Conservation (phyloP, 2,113 vertebrate genomes). For the Myrmophylax atrothorax region DNA sequence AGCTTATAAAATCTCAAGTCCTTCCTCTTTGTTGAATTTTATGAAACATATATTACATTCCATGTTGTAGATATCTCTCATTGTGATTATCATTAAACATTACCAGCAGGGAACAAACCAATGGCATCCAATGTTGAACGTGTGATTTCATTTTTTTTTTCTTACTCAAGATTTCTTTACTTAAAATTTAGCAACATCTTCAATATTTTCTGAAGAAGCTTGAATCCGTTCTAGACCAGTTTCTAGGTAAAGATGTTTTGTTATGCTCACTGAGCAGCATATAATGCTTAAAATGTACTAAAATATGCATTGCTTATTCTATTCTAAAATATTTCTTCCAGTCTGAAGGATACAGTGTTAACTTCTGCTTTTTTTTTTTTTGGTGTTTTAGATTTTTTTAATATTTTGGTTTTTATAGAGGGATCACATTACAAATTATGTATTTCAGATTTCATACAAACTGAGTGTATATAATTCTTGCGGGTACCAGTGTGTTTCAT, state of each 20-base stretch:
- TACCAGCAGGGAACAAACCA: neutral
- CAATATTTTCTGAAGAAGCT: neutral
- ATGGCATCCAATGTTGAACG: neutral
- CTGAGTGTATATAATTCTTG: neutral
- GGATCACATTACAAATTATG: neutral
- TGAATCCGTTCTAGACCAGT: neutral
- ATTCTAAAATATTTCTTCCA: neutral
- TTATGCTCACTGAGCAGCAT: neutral
- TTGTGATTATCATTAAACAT: neutral
- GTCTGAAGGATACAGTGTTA: neutral
- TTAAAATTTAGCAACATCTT: neutral
- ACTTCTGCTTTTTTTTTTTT: neutral
- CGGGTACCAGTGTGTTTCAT: neutral
- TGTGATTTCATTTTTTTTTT: neutral
- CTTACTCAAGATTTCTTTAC: neutral
- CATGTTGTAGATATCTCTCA: neutral
- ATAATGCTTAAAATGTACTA: neutral
- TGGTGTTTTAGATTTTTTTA: neutral
- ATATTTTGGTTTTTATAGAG: neutral
- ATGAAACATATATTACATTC: neutral
- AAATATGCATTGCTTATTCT: neutral
- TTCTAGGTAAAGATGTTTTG: neutral
- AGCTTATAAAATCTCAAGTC: neutral
- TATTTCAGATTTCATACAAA: neutral
- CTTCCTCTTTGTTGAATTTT: neutral